These are phyloP conservation scores for Monopterus albus DNA, from an alignment of 2,113 vertebrate species.

Conservation along the genomic window DNA sequence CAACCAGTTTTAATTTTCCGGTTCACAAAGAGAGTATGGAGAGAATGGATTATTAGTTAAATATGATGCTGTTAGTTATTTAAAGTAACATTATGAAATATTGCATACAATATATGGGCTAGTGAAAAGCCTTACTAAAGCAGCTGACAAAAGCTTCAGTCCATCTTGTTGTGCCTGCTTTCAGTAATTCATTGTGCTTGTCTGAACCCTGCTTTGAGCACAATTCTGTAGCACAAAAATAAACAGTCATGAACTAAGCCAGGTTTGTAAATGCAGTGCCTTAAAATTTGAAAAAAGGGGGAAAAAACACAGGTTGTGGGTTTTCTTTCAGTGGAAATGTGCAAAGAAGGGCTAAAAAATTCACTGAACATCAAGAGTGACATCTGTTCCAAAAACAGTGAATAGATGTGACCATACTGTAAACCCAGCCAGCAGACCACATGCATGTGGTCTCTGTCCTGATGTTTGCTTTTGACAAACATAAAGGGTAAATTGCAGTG, in stretches of 20 bases:
- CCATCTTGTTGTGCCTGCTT: slow-evolving; percentile 11
- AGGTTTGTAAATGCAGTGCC: neutral
- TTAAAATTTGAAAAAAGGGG: slow-evolving; percentile 14
- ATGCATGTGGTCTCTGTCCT: slow-evolving; percentile 3
- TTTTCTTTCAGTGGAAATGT: slow-evolving; percentile 22
- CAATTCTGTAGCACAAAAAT: slow-evolving; percentile 10
- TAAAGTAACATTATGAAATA: slow-evolving; percentile 18
- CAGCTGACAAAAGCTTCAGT: slow-evolving; percentile 2
- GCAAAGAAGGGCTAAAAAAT: slow-evolving; percentile 13
- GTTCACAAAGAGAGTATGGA: neutral
- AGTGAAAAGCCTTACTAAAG: slow-evolving; percentile 3
- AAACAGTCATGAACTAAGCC: neutral
- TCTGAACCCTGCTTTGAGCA: slow-evolving; percentile 7
- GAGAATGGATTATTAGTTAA: slow-evolving; percentile 10
- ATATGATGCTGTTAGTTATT: neutral
- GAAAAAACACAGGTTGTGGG: neutral
- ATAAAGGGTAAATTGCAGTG: slow-evolving; percentile 31
- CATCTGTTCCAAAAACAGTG: slow-evolving; percentile 21
- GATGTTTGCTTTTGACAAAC: slow-evolving; percentile 36
- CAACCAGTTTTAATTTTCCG: neutral
- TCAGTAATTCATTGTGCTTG: slow-evolving; percentile 7
- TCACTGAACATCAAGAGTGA: slow-evolving; percentile 7
- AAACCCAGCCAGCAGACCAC: slow-evolving; percentile 18
- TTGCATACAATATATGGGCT: neutral
- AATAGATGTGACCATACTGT: slow-evolving; percentile 38